Evolutionary conservation across 2,888 invertebrate species (phyloP).

Genomic region (Myopa tessellatipennis): DNA sequence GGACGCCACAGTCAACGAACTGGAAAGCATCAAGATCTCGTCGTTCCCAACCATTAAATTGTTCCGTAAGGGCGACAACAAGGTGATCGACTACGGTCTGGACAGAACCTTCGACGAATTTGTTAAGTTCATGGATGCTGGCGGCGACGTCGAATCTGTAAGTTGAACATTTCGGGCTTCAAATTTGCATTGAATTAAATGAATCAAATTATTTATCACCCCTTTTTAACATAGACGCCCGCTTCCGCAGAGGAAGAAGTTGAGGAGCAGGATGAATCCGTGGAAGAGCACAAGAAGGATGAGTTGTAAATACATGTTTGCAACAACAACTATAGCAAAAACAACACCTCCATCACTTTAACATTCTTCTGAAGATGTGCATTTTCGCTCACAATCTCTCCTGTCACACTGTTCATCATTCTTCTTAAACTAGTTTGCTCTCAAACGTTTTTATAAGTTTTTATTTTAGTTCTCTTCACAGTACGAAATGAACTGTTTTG

Average conservation of each 20-base stretch:
- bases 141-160: conserved; percentile 82
- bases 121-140: conserved; percentile 91
- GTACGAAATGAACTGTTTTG: conserved; percentile 34
- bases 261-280: conserved; percentile 59
- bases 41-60: conserved; percentile 95
- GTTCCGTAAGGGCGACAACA: conserved; percentile 92
- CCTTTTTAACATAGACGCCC: conserved; percentile 37
- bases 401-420: conserved; percentile 7
- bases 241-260: conserved; percentile 57
- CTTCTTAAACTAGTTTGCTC: neutral
- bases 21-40: conserved; percentile 93
- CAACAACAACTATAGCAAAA: conserved; percentile 32
- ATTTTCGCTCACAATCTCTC: conserved; percentile 30
- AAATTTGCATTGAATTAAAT: neutral
- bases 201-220: neutral
- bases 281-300: conserved; percentile 65
- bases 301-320: conserved; percentile 65
- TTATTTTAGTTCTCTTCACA: conserved; percentile 43
- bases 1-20: conserved; percentile 97
- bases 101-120: conserved; percentile 95
- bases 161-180: conserved; percentile 43
- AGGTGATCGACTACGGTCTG: conserved; percentile 91
- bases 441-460: conserved; percentile 48
- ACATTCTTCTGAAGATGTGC: conserved; percentile 31
- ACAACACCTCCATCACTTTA: conserved; percentile 30